Evolutionary conservation across 1,140 invertebrate species (phyloP), one percentile per base, ranked within the genome.

Genomic region (Drosophila seguyi): DNA sequence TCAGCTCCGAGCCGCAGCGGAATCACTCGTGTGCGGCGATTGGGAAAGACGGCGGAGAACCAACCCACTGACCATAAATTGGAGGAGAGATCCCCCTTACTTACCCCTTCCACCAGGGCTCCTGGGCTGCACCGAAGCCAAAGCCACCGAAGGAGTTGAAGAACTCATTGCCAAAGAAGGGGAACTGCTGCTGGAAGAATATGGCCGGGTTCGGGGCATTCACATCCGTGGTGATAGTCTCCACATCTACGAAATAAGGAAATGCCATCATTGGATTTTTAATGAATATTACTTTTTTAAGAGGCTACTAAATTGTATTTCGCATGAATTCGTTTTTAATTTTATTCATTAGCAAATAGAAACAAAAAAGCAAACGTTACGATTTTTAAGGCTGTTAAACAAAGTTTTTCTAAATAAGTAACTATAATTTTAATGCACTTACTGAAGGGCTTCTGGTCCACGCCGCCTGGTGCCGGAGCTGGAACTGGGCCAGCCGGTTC

Each of bases 31-130:
- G 74, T 75, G 86, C 58, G 65, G 77, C 39, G 85, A 90, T 81
- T 88, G 66, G 75, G 75, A 85, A 87, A 87, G 45, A 73, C 4
- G 42, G 34, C 47, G 20, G 47, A 41, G 31, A 71, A 48, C 14
- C 50, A 4, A 31, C 10, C 27, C 41, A 85, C 27, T 74, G 74
- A 77, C 74, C 74, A 77, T 77, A 77, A 77, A 55, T 18, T 48
- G 52, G 18, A 8, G 31, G 39, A 20, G 16, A 34, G 29, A 67
- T 11, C 1, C 47, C 29, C 1, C 22, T 39, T 44, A 77, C 93
- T 93, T 77, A 94, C 93, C 93, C 93, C 76, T 94, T 93, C 93
- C 93, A 94, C 65, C 92, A 93, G 60, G 93, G 90, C 27, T 85
- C 78, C 62, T 79, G 84, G 14, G 71, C 57, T 25, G 80, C 79